phyloP scores from a whole-genome alignment of 2,113 vertebrate genomes.

The Maccullochella peelii region DNA sequence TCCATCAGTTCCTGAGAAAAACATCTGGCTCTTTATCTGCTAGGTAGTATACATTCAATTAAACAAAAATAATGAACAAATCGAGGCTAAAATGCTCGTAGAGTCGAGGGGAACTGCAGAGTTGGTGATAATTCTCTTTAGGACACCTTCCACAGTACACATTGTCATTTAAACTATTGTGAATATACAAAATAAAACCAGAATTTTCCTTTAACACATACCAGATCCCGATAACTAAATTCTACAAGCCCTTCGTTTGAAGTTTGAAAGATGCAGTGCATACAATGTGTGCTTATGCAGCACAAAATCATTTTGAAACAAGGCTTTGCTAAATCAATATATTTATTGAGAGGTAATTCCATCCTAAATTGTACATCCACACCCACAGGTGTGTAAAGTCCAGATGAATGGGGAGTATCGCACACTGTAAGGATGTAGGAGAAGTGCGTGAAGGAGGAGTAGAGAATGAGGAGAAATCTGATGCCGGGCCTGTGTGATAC shows the following conservation, averaged over 20 bases:
- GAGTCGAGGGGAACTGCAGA: too few relatives aligned
- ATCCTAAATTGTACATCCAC: not conserved
- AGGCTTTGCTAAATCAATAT: not conserved
- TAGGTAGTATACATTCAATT: too few relatives aligned
- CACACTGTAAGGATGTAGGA: not conserved
- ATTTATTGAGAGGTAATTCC: not conserved
- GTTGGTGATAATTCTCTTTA: too few relatives aligned
- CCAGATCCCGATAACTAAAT: too few relatives aligned
- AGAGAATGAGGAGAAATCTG: constrained; percentile 52
- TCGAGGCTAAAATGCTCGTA: too few relatives aligned
- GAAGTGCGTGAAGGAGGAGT: not conserved
- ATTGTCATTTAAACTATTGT: too few relatives aligned
- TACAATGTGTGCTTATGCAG: not conserved
- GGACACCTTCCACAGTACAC: too few relatives aligned
- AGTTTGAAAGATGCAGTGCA: not conserved
- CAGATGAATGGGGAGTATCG: not conserved
- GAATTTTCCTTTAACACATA: too few relatives aligned
- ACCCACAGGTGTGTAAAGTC: constrained; percentile 28
- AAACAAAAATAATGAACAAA: too few relatives aligned
- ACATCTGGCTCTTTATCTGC: too few relatives aligned
- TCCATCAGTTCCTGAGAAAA: too few relatives aligned
- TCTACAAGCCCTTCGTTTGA: not conserved
- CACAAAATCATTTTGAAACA: not conserved
- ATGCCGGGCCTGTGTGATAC: constrained; percentile 45
- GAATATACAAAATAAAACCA: too few relatives aligned